phyloP scores from a whole-genome alignment of 1,140 invertebrate species.

The Hyles euphorbiae region DNA sequence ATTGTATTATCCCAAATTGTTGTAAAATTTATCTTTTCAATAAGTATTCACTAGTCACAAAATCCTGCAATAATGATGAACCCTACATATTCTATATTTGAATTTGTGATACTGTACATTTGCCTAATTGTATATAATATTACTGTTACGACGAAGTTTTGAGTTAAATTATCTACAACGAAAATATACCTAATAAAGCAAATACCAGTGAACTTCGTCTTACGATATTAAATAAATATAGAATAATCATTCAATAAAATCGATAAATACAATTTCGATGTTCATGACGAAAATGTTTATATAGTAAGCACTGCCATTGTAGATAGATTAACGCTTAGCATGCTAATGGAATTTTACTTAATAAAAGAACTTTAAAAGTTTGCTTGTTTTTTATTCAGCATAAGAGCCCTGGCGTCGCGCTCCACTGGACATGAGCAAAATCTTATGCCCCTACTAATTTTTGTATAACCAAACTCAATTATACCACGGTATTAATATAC shows the following conservation, averaged over 20 bases:
- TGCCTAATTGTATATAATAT: constrained; percentile 21
- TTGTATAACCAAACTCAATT: no score
- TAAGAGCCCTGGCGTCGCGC: no score
- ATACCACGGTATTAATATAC: no score
- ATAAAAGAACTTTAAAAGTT: constrained; percentile 25
- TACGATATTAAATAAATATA: constrained; percentile 7
- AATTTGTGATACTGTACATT: constrained; percentile 23
- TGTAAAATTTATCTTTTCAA: constrained; percentile 1
- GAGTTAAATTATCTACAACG: neutral
- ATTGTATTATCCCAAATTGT: constrained; percentile 4
- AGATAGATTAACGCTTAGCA: constrained; percentile 46
- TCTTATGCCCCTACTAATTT: no score
- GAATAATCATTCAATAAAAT: constrained; percentile 9
- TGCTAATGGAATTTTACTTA: constrained; percentile 28
- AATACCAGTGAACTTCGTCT: constrained; percentile 2
- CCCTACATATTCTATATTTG: constrained; percentile 1
- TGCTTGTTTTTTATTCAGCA: no score
- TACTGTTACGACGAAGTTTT: neutral
- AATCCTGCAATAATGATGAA: constrained; percentile 2
- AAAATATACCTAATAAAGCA: constrained; percentile 2
- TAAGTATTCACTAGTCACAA: constrained; percentile 14
- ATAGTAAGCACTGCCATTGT: constrained; percentile 56
- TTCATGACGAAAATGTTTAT: constrained; percentile 25
- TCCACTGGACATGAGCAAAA: neutral
- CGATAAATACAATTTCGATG: neutral